Conservation (phyloP, 1,140 invertebrate species). For the Bombus waltoni region DNA sequence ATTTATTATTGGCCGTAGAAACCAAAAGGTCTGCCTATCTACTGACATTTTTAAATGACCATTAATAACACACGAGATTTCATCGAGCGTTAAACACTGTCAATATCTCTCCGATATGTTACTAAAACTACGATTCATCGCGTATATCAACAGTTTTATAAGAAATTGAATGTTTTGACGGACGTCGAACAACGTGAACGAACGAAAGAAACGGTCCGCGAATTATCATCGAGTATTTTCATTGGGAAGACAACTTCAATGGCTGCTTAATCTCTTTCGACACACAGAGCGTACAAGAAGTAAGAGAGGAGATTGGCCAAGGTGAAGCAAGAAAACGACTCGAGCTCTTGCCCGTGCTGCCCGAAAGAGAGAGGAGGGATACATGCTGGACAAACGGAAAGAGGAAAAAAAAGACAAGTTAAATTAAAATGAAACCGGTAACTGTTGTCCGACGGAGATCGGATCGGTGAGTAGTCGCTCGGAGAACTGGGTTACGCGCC, state of each 20-base stretch:
- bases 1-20: background rate
- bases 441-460: background rate
- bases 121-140: background rate
- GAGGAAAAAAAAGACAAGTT: constrained; percentile 11
- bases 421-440: constrained; percentile 47
- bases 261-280: constrained; percentile 5
- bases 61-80: background rate
- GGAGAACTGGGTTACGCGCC: constrained; percentile 13
- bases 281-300: background rate
- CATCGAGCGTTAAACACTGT: background rate
- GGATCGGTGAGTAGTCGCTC: background rate
- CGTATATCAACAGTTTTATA: too few species aligned
- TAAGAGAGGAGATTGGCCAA: constrained; percentile 34
- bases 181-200: background rate
- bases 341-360: background rate
- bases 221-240: constrained; percentile 8
- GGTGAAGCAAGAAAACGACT: constrained; percentile 3
- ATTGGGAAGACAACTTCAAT: background rate
- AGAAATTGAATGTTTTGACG: background rate
- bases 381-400: background rate
- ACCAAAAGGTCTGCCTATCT: background rate
- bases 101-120: background rate
- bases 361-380: constrained; percentile 27
- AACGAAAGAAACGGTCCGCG: background rate
- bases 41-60: background rate